Conservation (phyloP, 2,888 invertebrate genomes). For the Kryphioiulus occultus region DNA sequence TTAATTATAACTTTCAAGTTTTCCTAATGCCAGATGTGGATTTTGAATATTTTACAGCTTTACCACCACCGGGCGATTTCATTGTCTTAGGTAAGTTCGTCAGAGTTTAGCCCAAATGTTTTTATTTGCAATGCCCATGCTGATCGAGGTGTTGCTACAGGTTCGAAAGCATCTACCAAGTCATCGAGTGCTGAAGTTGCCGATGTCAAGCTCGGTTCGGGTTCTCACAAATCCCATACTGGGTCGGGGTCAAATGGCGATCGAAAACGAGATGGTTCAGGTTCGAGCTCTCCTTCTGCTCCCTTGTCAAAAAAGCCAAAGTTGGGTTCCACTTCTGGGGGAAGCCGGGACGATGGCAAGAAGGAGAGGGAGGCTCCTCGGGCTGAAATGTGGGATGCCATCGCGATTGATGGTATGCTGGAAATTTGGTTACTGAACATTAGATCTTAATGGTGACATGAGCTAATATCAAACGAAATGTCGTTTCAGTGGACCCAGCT, state of each 20-base stretch:
- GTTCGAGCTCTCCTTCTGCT: constrained; percentile 59
- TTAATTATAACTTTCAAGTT: not conserved
- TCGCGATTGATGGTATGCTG: constrained; percentile 72
- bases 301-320: constrained; percentile 62
- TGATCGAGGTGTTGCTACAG: constrained; percentile 37
- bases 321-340: constrained; percentile 55
- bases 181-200: not conserved
- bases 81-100: constrained; percentile 61
- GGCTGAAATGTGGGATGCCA: constrained; percentile 73
- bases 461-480: not conserved
- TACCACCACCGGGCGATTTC: constrained; percentile 61
- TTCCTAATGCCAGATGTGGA: not conserved
- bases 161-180: constrained; percentile 50
- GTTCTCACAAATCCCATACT: constrained; percentile 75
- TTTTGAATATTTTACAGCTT: constrained; percentile 54
- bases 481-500: constrained; percentile 72
- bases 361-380: constrained; percentile 52
- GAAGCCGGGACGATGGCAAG: constrained; percentile 52
- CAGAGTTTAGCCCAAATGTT: not conserved
- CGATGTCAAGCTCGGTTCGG: constrained; percentile 35
- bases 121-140: not conserved
- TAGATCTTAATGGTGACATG: not conserved
- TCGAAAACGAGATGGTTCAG: constrained; percentile 67
- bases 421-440: not conserved
- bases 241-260: constrained; percentile 62